A percentile compares a stretch with the other conserved stretches of the same genome.
These are phyloP conservation scores for Seison nebaliae DNA, from an alignment of 1,140 invertebrate genomes.

Conservation along the genomic window DNA sequence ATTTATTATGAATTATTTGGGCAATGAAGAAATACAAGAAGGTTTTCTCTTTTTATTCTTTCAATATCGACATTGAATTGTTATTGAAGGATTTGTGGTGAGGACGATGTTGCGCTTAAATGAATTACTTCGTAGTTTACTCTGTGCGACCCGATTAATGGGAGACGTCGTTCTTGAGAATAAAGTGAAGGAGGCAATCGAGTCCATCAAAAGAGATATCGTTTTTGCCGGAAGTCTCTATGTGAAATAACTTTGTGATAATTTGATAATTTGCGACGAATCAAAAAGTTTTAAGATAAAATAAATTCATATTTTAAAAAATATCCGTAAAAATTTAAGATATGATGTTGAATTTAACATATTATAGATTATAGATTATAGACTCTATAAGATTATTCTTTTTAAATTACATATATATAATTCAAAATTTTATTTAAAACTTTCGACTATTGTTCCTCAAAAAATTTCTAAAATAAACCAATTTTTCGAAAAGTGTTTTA, in stretches of 20 bases:
- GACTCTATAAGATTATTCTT: no score
- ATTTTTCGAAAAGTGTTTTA: no score
- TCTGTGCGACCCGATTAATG: conserved; percentile 64
- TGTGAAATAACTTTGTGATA: conserved; percentile 10
- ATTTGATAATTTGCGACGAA: no score
- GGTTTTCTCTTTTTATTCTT: conserved; percentile 37
- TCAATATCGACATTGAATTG: conserved; percentile 63
- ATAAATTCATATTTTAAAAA: no score
- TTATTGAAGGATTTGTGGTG: conserved; percentile 92
- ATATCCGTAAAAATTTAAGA: no score
- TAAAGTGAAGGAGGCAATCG: conserved; percentile 81
- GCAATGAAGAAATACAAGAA: conserved; percentile 9
- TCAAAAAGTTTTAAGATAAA: no score
- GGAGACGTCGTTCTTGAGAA: conserved; percentile 61
- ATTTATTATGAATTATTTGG: conserved; percentile 3
- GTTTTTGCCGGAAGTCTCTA: conserved; percentile 90
- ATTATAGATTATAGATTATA: no score
- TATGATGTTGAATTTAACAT: no score
- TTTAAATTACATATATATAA: no score
- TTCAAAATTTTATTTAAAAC: no score
- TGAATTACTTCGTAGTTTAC: conserved; percentile 55
- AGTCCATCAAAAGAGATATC: conserved; percentile 76
- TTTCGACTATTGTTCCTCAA: no score
- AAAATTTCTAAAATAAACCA: no score
- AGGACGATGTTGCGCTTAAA: conserved; percentile 80